A percentile compares a stretch with the other conserved stretches of the same genome.
Evolutionary conservation across 2,113 vertebrate species (phyloP).

Genomic region (Mungos mungo): DNA sequence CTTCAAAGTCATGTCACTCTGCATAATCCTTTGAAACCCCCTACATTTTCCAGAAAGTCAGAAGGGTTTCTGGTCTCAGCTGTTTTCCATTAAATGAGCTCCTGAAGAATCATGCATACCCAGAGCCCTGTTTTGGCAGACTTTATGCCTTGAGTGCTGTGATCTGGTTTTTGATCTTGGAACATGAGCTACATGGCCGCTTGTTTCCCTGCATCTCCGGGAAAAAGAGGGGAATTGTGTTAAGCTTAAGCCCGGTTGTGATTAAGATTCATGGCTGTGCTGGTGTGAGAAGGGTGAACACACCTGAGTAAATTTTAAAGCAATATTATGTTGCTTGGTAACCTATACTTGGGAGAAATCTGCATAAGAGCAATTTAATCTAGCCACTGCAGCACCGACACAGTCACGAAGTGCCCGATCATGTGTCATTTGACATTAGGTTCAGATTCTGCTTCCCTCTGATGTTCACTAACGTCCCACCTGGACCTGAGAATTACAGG

Average conservation of each 20-base stretch:
- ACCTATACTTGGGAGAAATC: not conserved
- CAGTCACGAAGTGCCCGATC: not conserved
- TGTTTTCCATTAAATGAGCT: not conserved
- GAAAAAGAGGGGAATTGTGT: not conserved
- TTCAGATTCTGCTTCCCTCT: conserved; percentile 2
- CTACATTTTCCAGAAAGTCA: not conserved
- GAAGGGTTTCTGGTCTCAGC: not conserved
- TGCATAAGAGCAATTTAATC: not conserved
- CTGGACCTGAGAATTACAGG: not conserved
- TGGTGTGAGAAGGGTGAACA: not conserved
- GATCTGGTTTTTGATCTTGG: not conserved
- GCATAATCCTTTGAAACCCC: not conserved
- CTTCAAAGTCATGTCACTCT: not conserved
- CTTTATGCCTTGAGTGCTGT: not conserved
- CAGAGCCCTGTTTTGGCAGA: not conserved
- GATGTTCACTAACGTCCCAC: not conserved
- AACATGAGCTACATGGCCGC: not conserved
- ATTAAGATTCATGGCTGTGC: not conserved
- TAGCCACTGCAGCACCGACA: not conserved
- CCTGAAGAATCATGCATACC: not conserved
- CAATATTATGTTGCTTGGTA: not conserved
- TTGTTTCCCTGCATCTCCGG: not conserved
- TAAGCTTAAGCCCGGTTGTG: not conserved
- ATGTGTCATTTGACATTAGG: not conserved
- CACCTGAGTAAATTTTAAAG: not conserved